Conservation (phyloP, 2,797 vertebrate species). For the Astyanax mexicanus region DNA sequence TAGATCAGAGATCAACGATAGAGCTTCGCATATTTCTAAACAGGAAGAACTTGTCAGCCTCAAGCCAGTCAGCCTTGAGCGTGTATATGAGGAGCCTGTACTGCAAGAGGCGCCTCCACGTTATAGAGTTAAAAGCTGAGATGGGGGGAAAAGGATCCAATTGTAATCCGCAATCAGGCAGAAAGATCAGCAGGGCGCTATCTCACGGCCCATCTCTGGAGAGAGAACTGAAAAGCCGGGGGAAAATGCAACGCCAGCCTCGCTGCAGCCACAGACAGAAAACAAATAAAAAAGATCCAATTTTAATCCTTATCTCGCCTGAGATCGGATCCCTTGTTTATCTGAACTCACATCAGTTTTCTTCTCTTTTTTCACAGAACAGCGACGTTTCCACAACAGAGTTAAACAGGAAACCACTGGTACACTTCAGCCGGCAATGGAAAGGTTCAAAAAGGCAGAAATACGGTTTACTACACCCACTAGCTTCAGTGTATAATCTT, state of each 20-base stretch:
- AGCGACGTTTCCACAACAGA: conserved; percentile 81
- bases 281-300: conserved; percentile 84
- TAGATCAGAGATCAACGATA: conserved; percentile 70
- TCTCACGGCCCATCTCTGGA: conserved; percentile 80
- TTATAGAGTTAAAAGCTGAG: conserved; percentile 77
- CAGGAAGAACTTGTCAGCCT: conserved; percentile 72
- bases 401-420: conserved; percentile 81
- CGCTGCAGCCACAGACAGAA: conserved; percentile 77
- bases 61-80: conserved; percentile 58
- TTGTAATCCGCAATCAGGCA: conserved; percentile 76
- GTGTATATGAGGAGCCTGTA: conserved; percentile 54
- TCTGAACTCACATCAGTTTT: conserved; percentile 76
- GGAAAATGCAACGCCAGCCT: conserved; percentile 69
- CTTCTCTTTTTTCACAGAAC: conserved; percentile 73
- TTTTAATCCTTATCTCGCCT: conserved; percentile 81
- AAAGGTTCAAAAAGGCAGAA: conserved; percentile 15
- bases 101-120: conserved; percentile 58
- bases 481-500: background rate
- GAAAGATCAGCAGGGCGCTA: conserved; percentile 77
- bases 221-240: conserved; percentile 78
- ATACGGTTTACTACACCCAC: conserved; percentile 4
- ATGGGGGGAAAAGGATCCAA: conserved; percentile 76
- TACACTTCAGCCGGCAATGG: conserved; percentile 64
- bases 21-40: conserved; percentile 71
- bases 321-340: conserved; percentile 81